phyloP scores from a whole-genome alignment of 2,888 invertebrate species.

The Leucophenga maculata region DNA sequence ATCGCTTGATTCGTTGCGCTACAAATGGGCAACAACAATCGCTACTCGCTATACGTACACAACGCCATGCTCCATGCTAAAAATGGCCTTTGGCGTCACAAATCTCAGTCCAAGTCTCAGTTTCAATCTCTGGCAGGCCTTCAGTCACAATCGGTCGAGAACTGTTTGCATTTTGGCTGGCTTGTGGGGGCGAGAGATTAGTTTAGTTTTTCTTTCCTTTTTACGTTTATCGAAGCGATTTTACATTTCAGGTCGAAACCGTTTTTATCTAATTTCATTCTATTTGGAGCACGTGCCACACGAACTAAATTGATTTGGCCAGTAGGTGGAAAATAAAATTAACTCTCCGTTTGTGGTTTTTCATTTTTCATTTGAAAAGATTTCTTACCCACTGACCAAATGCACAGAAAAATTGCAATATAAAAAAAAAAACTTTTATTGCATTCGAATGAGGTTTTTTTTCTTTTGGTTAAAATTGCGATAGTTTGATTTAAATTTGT shows the following conservation, averaged over 20 bases:
- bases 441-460: constrained; percentile 46
- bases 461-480: constrained; percentile 49
- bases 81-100: constrained; percentile 20
- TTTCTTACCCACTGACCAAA: constrained; percentile 15
- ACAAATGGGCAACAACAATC: constrained; percentile 26
- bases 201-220: constrained; percentile 1
- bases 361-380: constrained; percentile 26
- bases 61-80: constrained; percentile 17
- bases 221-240: neutral
- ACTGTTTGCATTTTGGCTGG: neutral
- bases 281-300: constrained; percentile 72
- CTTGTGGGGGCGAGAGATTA: constrained; percentile 18
- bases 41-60: constrained; percentile 28
- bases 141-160: constrained; percentile 1
- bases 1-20: constrained; percentile 25
- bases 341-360: constrained; percentile 52
- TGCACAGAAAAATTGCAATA: neutral
- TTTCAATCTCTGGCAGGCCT: constrained; percentile 13
- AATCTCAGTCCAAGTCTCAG: constrained; percentile 14
- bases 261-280: constrained; percentile 54
- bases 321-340: constrained; percentile 70
- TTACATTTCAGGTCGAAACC: constrained; percentile 1
- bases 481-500: constrained; percentile 63
- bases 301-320: constrained; percentile 72
- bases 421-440: constrained; percentile 24